Base-by-base conservation (phyloP, 2,888 invertebrate genomes). In the Elmis aenea region DNA sequence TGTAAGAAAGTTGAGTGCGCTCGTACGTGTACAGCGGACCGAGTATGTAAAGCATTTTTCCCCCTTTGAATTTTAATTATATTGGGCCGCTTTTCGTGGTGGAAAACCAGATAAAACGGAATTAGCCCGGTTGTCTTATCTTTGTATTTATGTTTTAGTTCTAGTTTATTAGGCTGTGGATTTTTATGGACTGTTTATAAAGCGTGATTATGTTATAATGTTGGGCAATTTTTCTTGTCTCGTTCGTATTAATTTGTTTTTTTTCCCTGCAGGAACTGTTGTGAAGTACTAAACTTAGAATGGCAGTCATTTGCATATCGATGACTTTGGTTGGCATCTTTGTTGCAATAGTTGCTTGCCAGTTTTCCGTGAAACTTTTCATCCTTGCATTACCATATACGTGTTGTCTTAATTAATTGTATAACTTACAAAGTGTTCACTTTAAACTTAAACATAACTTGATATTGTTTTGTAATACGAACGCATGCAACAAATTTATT, bases 21-120 rank as follows among this genome's bases (percentile, higher is more conserved):
- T 62, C 66, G 68, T 65, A 67, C 63, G 66, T 66, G 66, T 66
- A 64, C 64, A 63, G 62, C 58, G 58, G 62, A 54, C 64, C 64
- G 59, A 54, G 48, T 58, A 58, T 62, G 59, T 61, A 58, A 57
- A 59, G 60, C 54, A 54, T 62, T 63, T 64, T 63, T 61, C 50
- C 54, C 49, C 59, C 53, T 54, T 55, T 54, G 58, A 61, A 62
- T 62, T 63, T 64, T 64, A 63, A 62, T 63, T 63, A 62, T 58
- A 48, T 59, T 59, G 60, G 59, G 58, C 63, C 59, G 59, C 60
- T 55, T 43, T 46, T 38, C 42, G 42, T 43, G 44, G 45, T 45
- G 45, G 42, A 49, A 45, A 42, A 38, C 38, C 36, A 45, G 46
- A 46, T 46, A 49, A 47, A 40, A 45, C 41, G 31, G 43, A 49